Evolutionary conservation across 2,113 vertebrate genomes (phyloP), one percentile per base, ranked within the genome.

Genomic region (Caranx ignobilis): DNA sequence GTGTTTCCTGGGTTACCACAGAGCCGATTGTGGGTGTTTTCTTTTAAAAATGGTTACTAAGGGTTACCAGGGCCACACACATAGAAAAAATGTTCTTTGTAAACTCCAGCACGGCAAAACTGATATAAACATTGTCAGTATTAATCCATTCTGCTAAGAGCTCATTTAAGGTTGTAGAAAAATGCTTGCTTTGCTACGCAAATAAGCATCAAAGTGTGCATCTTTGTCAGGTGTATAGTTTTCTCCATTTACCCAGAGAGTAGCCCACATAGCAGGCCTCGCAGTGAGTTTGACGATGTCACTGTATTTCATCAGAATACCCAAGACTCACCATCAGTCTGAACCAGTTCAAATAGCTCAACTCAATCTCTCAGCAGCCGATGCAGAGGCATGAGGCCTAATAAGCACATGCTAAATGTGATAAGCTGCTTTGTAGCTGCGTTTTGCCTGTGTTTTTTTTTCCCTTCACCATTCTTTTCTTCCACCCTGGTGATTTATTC

Each of bases 301-400:
- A 81, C 83, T 56, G 88, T 71, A 78, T 95, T 94, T 94, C 90
- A 88, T 94, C 93, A 94, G 91, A 93, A 93, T 92, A 89, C 88
- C 91, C 91, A 84, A 88, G 91, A 92, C 89, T 89, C 92, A 86
- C 89, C 84, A 85, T 91, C 86, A 87, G 87, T 89, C 84, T 88
- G 90, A 87, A 88, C 61, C 85, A 76, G 83, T 92, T 93, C 88
- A 93, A 90, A 93, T 88, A 91, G 77, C 91, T 90, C 79, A 54
- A 52, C 89, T 91, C 82, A 89, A 77, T 88, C 89, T 91, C 89
- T 88, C 86, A 83, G 86, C 91, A 90, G 91, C 88, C 67, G 13
- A 37, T 81, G 60, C 89, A 85, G 88, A 87, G 80, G 84, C 85
- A 74, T 78, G 37, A 82, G 85, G 83, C 88, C 84, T 90, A 93